These are phyloP conservation scores for Euura saliciscinereae DNA, from an alignment of 1,140 invertebrate species.

Conservation along the genomic window DNA sequence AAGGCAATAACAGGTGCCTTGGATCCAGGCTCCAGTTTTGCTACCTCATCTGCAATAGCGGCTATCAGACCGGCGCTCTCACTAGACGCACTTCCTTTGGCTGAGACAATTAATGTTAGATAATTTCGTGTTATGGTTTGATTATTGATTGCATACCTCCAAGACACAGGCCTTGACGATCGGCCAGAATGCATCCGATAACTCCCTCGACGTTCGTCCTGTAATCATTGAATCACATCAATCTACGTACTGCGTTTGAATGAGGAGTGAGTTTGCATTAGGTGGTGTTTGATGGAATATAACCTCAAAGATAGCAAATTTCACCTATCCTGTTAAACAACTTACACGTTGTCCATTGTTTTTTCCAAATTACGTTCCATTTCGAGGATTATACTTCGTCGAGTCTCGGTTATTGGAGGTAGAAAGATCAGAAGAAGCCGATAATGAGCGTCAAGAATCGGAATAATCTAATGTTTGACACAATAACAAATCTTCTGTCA, in stretches of 20 bases:
- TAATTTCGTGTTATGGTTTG: too few relatives aligned
- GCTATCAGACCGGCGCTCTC: constrained; percentile 56
- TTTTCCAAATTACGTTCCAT: constrained; percentile 56
- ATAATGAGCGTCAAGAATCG: too few relatives aligned
- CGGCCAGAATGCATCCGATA: constrained; percentile 52
- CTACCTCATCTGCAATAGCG: constrained; percentile 53
- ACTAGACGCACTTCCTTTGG: constrained; percentile 50
- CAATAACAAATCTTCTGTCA: too few relatives aligned
- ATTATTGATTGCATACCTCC: constrained; percentile 40
- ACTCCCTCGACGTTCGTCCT: constrained; percentile 45
- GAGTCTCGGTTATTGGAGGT: background rate
- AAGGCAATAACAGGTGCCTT: constrained; percentile 49
- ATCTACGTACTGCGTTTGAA: constrained; percentile 7
- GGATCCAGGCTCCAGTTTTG: constrained; percentile 52
- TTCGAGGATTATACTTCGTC: constrained; percentile 15
- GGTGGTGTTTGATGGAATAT: constrained; percentile 10
- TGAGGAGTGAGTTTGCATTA: constrained; percentile 5
- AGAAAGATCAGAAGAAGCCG: too few relatives aligned
- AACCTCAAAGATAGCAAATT: constrained; percentile 10
- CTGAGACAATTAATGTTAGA: constrained; percentile 35
- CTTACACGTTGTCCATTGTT: constrained; percentile 55
- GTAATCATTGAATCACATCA: background rate
- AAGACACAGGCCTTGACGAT: constrained; percentile 55
- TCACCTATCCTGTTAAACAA: constrained; percentile 15
- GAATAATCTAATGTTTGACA: too few relatives aligned